Evolutionary conservation across 2,113 vertebrate genomes (phyloP), one percentile per base, ranked within the genome.

Genomic region (Varanus salvator): DNA sequence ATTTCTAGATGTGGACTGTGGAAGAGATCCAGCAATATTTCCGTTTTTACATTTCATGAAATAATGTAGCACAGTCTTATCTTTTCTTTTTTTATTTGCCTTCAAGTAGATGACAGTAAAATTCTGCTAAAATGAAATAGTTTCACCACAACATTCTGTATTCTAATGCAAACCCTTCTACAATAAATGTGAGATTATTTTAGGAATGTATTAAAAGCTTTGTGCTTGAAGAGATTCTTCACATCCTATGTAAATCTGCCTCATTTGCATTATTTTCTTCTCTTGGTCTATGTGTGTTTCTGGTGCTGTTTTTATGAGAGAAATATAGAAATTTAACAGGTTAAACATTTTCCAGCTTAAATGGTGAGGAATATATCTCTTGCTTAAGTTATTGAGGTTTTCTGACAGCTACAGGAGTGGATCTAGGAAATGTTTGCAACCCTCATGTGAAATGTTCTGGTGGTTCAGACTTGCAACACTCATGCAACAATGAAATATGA

Each of bases 21-120:
- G 34, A 93, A 92, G 5, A 66, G 92, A 92, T 66, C 17, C 64
- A 92, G 80, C 77, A 50, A 91, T 93, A 94, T 93, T 95, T 94
- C 85, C n/a, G 92, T 89, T 93, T 68, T n/a, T 87, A 80, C 1
- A 64, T 90, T 94, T 94, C 72, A 86, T 44, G 66, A 89, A 8
- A 57, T 90, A 50, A 23, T 90, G 19, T 50, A 87, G 8, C 68
- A 29, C 81, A 78, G 38, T 92, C 87, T 92, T 91, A 91, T 72
- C 91, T 90, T 94, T 27, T 31, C 90, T 92, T 89, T 11, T 7
- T 66, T 87, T 87, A 17, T 64, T 60, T 60, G 8, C 44, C 85
- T 54, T 88, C 17, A 87, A 92, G 29, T 88, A 88, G 34, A 90
- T 84, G 88, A 3, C 19, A 54, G 54, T 27, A 66, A 4, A 86